Percentiles rank a stretch among this genome's conserved stretches.
phyloP scores from a whole-genome alignment of 2,888 invertebrate species.

The Alentia gelatinosa region DNA sequence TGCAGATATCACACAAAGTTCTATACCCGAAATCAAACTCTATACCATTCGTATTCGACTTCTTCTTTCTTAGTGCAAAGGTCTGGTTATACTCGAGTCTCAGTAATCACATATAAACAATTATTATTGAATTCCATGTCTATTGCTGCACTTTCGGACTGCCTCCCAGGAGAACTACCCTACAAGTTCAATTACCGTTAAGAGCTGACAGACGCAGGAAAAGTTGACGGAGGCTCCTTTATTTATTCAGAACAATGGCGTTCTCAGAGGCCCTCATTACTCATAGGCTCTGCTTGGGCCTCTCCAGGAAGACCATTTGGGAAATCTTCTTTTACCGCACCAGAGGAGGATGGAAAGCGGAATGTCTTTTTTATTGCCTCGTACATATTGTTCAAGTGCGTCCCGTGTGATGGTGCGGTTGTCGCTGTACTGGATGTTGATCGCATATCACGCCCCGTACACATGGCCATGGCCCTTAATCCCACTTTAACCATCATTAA shows the following conservation, averaged over 20 bases:
- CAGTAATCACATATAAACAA: not conserved
- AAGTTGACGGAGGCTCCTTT: not conserved
- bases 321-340: not conserved
- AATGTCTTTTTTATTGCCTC: not conserved
- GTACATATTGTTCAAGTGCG: slow-evolving; percentile 2
- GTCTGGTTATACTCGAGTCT: no score
- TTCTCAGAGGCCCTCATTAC: not conserved
- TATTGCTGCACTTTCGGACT: not conserved
- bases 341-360: not conserved
- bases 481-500: no score
- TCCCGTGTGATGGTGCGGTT: not conserved
- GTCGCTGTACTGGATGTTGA: not conserved
- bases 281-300: not conserved
- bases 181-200: slow-evolving; percentile 5
- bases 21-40: no score
- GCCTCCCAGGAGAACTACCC: not conserved
- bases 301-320: not conserved
- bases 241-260: slow-evolving; percentile 10
- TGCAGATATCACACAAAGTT: no score
- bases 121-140: not conserved
- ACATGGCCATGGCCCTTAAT: no score
- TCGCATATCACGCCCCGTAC: not conserved
- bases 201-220: not conserved
- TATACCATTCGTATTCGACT: no score
- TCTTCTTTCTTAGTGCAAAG: no score